phyloP scores from a whole-genome alignment of 2,888 invertebrate species.

The Noctua fimbriata region DNA sequence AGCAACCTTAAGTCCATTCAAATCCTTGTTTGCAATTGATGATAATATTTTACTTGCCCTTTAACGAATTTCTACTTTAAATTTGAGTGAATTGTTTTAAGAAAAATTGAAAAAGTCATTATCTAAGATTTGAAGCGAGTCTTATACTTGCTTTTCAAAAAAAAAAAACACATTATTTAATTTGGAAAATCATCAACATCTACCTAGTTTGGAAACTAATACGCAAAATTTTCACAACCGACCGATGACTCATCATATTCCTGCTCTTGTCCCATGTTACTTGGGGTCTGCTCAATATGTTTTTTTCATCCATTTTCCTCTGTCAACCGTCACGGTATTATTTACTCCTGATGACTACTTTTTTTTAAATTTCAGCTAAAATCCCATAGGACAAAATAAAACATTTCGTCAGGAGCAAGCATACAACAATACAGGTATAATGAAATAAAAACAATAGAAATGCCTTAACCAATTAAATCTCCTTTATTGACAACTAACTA shows the following conservation, averaged over 20 bases:
- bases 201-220: background rate
- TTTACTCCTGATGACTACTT: background rate
- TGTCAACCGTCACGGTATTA: too few species aligned
- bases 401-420: background rate
- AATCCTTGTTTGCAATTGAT: background rate
- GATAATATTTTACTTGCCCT: background rate
- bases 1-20: background rate
- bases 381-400: background rate
- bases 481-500: slow-evolving; percentile 59
- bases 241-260: background rate
- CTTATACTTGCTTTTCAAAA: too few species aligned
- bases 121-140: too few species aligned
- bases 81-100: accelerated
- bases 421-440: background rate
- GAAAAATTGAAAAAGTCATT: background rate
- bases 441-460: slow-evolving; percentile 26
- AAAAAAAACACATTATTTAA: background rate
- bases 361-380: background rate
- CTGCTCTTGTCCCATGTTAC: too few species aligned
- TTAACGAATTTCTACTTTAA: background rate
- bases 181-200: background rate
- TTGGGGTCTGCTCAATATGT: too few species aligned
- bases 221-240: background rate
- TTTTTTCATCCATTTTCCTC: too few species aligned
- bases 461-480: slow-evolving; percentile 48